phyloP scores from a whole-genome alignment of 1,140 invertebrate genomes.

The Tribolium castaneum region DNA sequence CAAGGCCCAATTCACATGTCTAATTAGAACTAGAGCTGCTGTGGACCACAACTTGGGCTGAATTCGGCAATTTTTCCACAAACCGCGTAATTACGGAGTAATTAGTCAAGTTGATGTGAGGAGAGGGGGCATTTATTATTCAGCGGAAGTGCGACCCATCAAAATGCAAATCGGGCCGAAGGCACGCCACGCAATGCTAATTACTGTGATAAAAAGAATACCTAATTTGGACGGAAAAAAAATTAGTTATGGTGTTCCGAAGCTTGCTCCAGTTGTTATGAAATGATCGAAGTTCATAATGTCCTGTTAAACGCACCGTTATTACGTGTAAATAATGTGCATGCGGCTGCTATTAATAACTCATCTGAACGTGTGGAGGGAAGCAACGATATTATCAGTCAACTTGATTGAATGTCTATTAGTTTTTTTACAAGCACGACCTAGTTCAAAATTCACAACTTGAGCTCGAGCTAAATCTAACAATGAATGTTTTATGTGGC shows the following conservation, averaged over 20 bases:
- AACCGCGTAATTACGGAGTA: not conserved
- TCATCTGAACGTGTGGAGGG: conserved; percentile 18
- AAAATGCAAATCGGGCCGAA: conserved; percentile 12
- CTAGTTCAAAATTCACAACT: not conserved
- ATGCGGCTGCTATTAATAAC: conserved; percentile 10
- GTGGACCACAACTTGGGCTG: not conserved
- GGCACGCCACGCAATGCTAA: conserved; percentile 10
- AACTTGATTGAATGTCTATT: conserved; percentile 3
- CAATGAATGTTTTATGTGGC: conserved; percentile 7
- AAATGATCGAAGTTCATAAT: not conserved
- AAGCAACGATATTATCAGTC: not conserved
- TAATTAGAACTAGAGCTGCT: not conserved
- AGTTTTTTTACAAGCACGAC: not conserved
- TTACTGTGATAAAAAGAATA: conserved; percentile 15
- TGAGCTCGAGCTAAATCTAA: not conserved
- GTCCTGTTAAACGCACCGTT: not conserved
- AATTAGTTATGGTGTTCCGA: too few relatives aligned
- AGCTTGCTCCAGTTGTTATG: too few relatives aligned
- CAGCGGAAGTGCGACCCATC: conserved; percentile 10
- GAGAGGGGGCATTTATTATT: not conserved
- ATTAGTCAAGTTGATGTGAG: not conserved
- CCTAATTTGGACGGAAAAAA: not conserved
- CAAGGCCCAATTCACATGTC: not conserved
- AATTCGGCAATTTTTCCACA: not conserved
- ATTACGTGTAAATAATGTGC: conserved; percentile 15